Evolutionary conservation across 2,113 vertebrate genomes (phyloP).

Genomic region (Marmota flaviventris): DNA sequence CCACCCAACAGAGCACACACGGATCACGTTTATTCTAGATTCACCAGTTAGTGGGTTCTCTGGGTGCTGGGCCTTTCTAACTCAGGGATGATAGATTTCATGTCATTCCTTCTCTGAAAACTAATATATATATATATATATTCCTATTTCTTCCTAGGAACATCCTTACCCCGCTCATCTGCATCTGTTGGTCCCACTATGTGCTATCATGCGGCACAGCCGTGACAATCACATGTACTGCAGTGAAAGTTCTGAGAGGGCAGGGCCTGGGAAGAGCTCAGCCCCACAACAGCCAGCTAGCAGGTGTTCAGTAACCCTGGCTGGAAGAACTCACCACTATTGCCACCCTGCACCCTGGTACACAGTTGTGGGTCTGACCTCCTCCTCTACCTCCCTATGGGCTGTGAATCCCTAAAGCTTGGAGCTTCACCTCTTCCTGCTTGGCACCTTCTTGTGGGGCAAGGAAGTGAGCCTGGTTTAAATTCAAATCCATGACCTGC

Average conservation of each 20-base stretch:
- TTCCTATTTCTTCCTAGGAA: fast-evolving
- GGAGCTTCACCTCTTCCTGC: neutral
- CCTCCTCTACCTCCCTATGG: fast-evolving
- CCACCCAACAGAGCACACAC: neutral
- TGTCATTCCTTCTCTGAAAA: neutral
- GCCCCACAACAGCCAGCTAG: fast-evolving
- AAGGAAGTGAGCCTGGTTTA: fast-evolving
- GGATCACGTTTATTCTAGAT: fast-evolving
- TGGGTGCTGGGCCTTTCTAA: neutral
- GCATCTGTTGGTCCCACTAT: fast-evolving
- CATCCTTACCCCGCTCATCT: neutral
- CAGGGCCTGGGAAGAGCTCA: neutral
- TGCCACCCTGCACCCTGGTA: fast-evolving
- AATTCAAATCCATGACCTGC: neutral
- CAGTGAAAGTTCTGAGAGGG: fast-evolving
- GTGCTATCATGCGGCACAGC: neutral
- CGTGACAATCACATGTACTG: fast-evolving
- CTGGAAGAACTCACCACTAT: neutral
- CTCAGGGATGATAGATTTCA: neutral
- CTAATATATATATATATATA: neutral
- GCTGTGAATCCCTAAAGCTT: neutral
- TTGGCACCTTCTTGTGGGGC: fast-evolving
- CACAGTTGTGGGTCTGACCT: neutral
- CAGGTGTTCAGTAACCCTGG: neutral
- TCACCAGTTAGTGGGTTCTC: neutral